Base-by-base conservation (phyloP, 2,888 invertebrate species). In the Ochropacha duplaris region DNA sequence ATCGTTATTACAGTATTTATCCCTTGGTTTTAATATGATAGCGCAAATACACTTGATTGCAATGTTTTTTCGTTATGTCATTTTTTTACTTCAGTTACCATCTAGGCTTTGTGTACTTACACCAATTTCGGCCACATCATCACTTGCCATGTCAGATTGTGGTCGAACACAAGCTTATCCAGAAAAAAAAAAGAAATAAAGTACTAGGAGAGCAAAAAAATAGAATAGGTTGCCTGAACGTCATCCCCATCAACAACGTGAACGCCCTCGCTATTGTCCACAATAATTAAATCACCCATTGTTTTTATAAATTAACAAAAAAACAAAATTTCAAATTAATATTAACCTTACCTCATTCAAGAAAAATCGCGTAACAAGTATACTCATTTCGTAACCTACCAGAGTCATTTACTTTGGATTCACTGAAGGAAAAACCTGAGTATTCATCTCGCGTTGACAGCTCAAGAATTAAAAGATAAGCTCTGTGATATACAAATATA, bases 381-480 rank as follows among this genome's bases (percentile, higher is more conserved):
- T 24, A 24, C 19, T 12, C 14, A 31, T 52, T 31, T 52, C 31
- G 49, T 52, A 49, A 51, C 54, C 50, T 31, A 54, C 31, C 34
- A 12, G 49, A 52, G 34, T 31, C 52, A 52, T 26, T 31, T 31
- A 26, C 31, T 22, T 57, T 28, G 44, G 26, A 36, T 52, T 36
- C 54, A 58, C 54, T 22, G 54, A 49, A 59, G 79, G 81, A 79
- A 84, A 86, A 87, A 80, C 81, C 78, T 68, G 56, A 57, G 57
- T 73, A 75, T 74, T 71, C 68, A 68, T 69, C 63, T 59, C 61
- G 56, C 75, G 79, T 73, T 91, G 91, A 91, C 92, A 92, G 85
- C 83, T 84, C 79, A 82, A 90, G 92, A 90, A 90, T 92, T 92
- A 92, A 91, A 88, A 92, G 92, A 92, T 92, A 92, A 92, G 84